Evolutionary conservation across 2,113 vertebrate species (phyloP).

Genomic region (Istiophorus platypterus): DNA sequence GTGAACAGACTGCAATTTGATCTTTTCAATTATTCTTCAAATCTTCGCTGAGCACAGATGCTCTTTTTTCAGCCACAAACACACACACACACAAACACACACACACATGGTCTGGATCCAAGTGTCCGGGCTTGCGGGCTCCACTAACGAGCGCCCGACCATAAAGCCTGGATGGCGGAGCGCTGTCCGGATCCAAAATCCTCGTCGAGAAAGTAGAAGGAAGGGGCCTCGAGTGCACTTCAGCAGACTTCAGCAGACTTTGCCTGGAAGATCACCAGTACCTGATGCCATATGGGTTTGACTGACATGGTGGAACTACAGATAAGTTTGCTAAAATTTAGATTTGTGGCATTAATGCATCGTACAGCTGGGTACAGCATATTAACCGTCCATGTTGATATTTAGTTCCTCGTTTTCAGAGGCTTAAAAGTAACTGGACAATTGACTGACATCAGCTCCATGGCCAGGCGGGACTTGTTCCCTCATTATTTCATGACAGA

Average conservation of each 20-base stretch:
- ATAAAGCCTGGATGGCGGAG: not conserved
- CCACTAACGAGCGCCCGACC: not conserved
- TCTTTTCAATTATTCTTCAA: slow-evolving; percentile 3
- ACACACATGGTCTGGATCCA: not conserved
- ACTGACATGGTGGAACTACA: too few relatives aligned
- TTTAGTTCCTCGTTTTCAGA: too few relatives aligned
- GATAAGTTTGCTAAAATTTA: not conserved
- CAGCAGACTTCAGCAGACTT: not conserved
- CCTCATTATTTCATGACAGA: too few relatives aligned
- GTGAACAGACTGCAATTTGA: slow-evolving; percentile 17
- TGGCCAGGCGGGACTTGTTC: too few relatives aligned
- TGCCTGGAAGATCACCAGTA: not conserved
- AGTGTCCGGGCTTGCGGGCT: not conserved
- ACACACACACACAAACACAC: not conserved
- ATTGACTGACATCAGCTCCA: too few relatives aligned
- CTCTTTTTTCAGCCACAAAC: slow-evolving; percentile 31
- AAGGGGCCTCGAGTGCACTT: not conserved
- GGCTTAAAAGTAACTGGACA: too few relatives aligned
- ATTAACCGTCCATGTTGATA: too few relatives aligned
- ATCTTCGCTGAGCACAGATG: slow-evolving; percentile 22
- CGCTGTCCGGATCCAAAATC: slow-evolving; percentile 25
- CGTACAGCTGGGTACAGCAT: too few relatives aligned
- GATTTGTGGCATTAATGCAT: not conserved
- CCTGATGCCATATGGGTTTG: not conserved
- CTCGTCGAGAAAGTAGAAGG: not conserved